A percentile compares a stretch with the other conserved stretches of the same genome.
phyloP scores from a whole-genome alignment of 2,888 invertebrate species.

The Polydrusus pterygomalis region DNA sequence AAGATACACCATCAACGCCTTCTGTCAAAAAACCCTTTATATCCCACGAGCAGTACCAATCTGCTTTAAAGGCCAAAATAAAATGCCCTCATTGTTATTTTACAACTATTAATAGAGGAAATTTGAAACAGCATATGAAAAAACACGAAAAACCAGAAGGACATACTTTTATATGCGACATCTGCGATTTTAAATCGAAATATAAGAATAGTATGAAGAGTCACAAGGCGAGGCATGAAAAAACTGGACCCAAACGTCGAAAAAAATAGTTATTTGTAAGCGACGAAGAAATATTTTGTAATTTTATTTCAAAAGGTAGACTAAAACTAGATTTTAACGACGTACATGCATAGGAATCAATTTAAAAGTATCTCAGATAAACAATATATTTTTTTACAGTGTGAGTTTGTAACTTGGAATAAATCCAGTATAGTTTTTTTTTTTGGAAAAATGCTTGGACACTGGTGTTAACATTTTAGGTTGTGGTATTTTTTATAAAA shows the following conservation, averaged over 20 bases:
- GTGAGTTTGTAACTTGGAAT: too few relatives aligned
- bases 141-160: constrained; percentile 2
- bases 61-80: constrained; percentile 5
- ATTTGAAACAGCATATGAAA: constrained; percentile 17
- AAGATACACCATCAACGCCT: neutral
- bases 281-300: neutral
- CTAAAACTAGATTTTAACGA: too few relatives aligned
- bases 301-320: too few relatives aligned
- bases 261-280: constrained; percentile 2
- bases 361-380: too few relatives aligned
- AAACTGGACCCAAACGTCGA: neutral
- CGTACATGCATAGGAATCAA: too few relatives aligned
- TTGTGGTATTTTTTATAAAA: too few relatives aligned
- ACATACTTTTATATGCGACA: neutral
- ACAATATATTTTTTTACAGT: too few relatives aligned
- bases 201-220: constrained; percentile 15
- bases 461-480: too few relatives aligned
- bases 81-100: constrained; percentile 10
- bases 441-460: too few relatives aligned
- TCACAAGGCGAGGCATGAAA: neutral
- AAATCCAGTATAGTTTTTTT: too few relatives aligned
- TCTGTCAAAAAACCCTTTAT: neutral
- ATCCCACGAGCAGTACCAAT: constrained; percentile 1
- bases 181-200: constrained; percentile 5
- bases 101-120: neutral